Evolutionary conservation across 2,113 vertebrate species (phyloP), one percentile per base, ranked within the genome.

Genomic region (Sardina pilchardus): DNA sequence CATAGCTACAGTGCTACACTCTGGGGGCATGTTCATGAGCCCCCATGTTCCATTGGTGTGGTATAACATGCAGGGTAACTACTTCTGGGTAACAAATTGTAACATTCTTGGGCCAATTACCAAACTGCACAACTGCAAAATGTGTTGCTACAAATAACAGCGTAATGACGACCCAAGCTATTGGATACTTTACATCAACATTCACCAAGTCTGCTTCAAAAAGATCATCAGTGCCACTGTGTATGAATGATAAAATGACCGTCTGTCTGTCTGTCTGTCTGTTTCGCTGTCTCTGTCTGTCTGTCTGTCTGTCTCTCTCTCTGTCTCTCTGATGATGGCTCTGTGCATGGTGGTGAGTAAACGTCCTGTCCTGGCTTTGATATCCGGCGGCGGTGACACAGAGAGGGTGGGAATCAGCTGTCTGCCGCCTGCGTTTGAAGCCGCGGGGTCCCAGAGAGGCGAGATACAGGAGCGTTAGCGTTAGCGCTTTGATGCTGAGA

Each of bases 341-440:
- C 24, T 82, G 85, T 45, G 75, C 63, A 42, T 78, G 39, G 39
- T 39, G 39, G 39, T 39, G 39, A 39, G 39, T 2, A 39, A 39
- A 39, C 39, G n/a, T 59, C 85, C 44, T 86, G 86, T 82, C 84
- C 26, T 86, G 34, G 78, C 78, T 89, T 91, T 91, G 85, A 90
- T 86, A 48, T 48, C 6, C 30, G 12, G 67, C 71, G 82, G 71
- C 36, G 56, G 30, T 39, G 16, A 14, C 45, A 47, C 45, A 47
- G 45, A 47, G 45, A 47, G 45, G 10, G 45, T 39, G 45, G 6
- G 45, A 9, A 47, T 47, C 45, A 47, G 45, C 45, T 47, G 45
- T 12, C 45, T 9, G 45, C 7, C 45, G 45, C 7, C 6, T 6
- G 81, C 63, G 47, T 92, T 81, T 86, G 63, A 86, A 84, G 87